These are phyloP conservation scores for Cynaeus angustus DNA, from an alignment of 2,888 invertebrate species.

Conservation along the genomic window DNA sequence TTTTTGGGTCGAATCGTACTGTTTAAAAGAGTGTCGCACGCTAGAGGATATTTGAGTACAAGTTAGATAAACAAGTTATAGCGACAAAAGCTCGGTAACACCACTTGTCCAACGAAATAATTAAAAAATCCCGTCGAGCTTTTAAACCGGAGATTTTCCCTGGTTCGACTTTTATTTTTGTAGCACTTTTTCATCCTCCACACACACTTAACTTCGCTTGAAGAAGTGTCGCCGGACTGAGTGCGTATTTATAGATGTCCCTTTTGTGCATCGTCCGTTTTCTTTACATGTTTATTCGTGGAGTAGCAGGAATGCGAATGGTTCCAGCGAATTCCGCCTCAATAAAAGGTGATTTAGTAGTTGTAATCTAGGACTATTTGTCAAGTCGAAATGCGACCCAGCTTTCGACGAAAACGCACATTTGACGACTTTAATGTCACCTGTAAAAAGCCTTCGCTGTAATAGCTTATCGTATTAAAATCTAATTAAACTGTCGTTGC, in stretches of 20 bases:
- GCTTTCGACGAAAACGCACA: constrained; percentile 8
- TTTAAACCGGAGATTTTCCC: constrained; percentile 1
- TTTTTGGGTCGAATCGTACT: no score
- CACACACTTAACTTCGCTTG: not conserved
- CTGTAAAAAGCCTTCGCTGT: constrained; percentile 12
- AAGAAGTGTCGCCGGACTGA: not conserved
- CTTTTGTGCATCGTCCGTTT: constrained; percentile 14
- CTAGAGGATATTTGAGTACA: no score
- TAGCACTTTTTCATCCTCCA: not conserved
- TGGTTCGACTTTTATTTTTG: not conserved
- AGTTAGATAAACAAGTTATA: not conserved
- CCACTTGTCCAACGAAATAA: constrained; percentile 9
- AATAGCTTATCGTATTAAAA: constrained; percentile 34
- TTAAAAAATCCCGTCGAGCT: constrained; percentile 9
- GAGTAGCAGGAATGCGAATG: constrained; percentile 21
- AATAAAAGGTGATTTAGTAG: constrained; percentile 40
- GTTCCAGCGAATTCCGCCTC: constrained; percentile 13
- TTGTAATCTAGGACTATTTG: constrained; percentile 38
- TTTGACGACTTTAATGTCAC: constrained; percentile 33
- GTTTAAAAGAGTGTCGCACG: no score
- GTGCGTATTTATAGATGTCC: constrained; percentile 27
- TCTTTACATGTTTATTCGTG: constrained; percentile 34
- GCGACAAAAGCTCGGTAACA: constrained; percentile 10
- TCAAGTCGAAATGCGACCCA: constrained; percentile 25
- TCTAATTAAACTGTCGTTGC: constrained; percentile 28